Conservation (phyloP, 1,140 invertebrate genomes). For the Drosophila nigromelanica region DNA sequence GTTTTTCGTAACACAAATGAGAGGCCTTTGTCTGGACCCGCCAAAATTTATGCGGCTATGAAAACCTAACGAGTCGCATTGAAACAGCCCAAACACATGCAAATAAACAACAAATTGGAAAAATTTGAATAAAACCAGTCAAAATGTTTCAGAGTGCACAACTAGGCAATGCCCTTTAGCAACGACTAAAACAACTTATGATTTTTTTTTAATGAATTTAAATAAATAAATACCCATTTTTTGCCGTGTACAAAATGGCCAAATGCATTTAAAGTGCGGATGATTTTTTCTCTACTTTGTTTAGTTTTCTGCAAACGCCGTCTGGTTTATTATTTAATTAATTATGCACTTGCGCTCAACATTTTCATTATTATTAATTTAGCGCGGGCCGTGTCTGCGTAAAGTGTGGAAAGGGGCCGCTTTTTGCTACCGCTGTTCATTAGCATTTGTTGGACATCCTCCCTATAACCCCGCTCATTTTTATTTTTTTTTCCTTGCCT, state of each 20-base stretch:
- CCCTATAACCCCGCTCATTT: neutral
- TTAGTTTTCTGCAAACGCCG: slow-evolving; percentile 26
- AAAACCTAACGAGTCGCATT: slow-evolving; percentile 46
- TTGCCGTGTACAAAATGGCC: too few species aligned
- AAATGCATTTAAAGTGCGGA: neutral
- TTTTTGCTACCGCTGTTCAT: slow-evolving; percentile 28
- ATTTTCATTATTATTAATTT: slow-evolving; percentile 45
- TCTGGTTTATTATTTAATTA: slow-evolving; percentile 50
- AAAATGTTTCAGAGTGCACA: neutral
- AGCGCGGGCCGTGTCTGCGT: slow-evolving; percentile 9
- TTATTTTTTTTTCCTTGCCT: neutral
- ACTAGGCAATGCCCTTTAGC: slow-evolving; percentile 5
- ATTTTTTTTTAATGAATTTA: too few species aligned
- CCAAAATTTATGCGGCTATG: slow-evolving; percentile 44
- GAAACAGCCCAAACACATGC: slow-evolving; percentile 18
- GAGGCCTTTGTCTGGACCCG: slow-evolving; percentile 26
- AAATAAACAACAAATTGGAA: neutral
- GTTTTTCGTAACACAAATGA: slow-evolving; percentile 44
- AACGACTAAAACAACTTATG: neutral
- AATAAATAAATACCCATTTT: too few species aligned
- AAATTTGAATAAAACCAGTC: neutral
- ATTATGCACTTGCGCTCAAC: slow-evolving; percentile 44
- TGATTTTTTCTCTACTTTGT: slow-evolving; percentile 5
- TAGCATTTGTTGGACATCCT: slow-evolving; percentile 47
- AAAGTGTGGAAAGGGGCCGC: slow-evolving; percentile 5